Base-by-base conservation (phyloP, 2,888 invertebrate species). In the Macaria notata region DNA sequence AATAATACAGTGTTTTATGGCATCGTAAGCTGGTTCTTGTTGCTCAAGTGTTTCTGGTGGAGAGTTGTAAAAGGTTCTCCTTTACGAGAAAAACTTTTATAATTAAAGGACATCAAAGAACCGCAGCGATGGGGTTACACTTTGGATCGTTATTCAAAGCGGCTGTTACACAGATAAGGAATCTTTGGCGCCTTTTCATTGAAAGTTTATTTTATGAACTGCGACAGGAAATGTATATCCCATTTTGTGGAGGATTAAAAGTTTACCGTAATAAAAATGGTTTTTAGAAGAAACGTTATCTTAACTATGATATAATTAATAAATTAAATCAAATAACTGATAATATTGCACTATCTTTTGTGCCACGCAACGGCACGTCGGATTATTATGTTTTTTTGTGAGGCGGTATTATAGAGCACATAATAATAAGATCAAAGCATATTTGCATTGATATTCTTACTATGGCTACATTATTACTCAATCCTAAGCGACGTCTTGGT, bases 61-160 rank as follows among this genome's bases (percentile, higher is more conserved):
- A 63, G 72, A 75, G 71, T 76, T 76, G 66, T 73, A 65, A 77
- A 86, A 83, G 81, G 79, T 80, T 81, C 73, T 78, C 76, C 78
- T 82, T 86, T 82, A 83, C 81, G 81, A 78, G 82, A 84, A 83
- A 86, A 88, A 89, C 81, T 88, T 89, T 88, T 86, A 87, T 89
- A 89, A 89, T 89, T 89, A 88, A 88, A 85, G 81, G 88, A 87
- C 86, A 88, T 90, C 90, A 90, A 90, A 89, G 88, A 81, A 81
- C 76, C 78, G 74, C 78, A 67, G 78, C 83, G 86, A 84, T 84
- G 84, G 86, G 86, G 88, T 88, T 88, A 88, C 87, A 88, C 87
- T 86, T 84, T 72, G 78, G 83, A 83, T 87, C 87, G 84, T 86
- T 88, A 88, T 86, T 88, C 83, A 89, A 86, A 88, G 84, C 84